Conservation (phyloP, 2,888 invertebrate genomes). For the Xylophagus ater region DNA sequence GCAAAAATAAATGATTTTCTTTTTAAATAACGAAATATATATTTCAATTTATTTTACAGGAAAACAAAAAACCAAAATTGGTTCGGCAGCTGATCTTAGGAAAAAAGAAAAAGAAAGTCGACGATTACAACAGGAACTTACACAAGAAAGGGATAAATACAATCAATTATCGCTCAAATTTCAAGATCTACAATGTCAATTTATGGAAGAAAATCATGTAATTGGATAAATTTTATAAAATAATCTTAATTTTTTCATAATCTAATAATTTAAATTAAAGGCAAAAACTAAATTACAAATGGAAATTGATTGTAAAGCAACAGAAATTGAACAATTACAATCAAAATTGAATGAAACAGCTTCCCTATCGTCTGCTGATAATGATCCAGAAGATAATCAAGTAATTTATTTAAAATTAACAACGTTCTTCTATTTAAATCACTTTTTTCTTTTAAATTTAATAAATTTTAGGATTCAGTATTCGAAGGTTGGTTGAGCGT, state of each 20-base stretch:
- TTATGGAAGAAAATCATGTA: conserved; percentile 67
- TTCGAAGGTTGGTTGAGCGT: conserved; percentile 95
- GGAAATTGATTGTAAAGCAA: conserved; percentile 95
- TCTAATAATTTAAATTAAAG: conserved; percentile 19
- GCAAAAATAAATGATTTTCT: conserved; percentile 34
- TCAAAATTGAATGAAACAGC: conserved; percentile 84
- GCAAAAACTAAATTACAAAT: conserved; percentile 69
- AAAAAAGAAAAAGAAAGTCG: conserved; percentile 93
- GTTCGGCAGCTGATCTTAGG: conserved; percentile 62
- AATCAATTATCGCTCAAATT: conserved; percentile 74
- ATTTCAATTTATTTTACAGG: conserved; percentile 34
- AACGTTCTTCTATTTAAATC: not conserved
- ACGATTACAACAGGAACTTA: conserved; percentile 86
- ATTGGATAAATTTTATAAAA: conserved; percentile 11
- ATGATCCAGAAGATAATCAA: conserved; percentile 62
- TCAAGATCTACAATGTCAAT: conserved; percentile 75
- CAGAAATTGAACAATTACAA: conserved; percentile 86
- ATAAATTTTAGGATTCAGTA: conserved; percentile 49
- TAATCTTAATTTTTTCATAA: not conserved
- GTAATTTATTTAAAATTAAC: conserved; percentile 20
- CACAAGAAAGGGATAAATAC: conserved; percentile 89
- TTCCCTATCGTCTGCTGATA: conserved; percentile 81
- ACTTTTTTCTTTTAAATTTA: not conserved
- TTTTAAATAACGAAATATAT: not conserved
- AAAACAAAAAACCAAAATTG: conserved; percentile 70